These are phyloP conservation scores for Ophonus ardosiacus DNA, from an alignment of 2,888 invertebrate genomes.

Conservation along the genomic window DNA sequence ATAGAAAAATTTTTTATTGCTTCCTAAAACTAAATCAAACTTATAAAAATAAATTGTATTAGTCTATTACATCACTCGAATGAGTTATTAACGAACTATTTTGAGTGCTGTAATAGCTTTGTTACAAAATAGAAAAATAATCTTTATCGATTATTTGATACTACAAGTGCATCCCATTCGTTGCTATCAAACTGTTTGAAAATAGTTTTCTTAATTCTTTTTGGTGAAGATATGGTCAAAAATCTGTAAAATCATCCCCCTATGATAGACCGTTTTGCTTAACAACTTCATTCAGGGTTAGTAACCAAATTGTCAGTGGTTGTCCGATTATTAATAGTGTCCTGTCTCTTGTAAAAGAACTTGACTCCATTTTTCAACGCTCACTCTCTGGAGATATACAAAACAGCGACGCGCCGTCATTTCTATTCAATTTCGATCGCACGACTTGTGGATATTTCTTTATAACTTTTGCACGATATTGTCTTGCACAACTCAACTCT, in stretches of 20 bases:
- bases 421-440: slow-evolving; percentile 60
- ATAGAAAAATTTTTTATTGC: no score
- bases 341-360: slow-evolving; percentile 36
- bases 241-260: not conserved
- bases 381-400: slow-evolving; percentile 54
- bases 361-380: slow-evolving; percentile 46
- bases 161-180: no score
- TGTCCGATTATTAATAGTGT: slow-evolving; percentile 52
- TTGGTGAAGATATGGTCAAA: not conserved
- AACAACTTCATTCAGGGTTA: not conserved
- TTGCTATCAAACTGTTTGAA: no score
- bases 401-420: slow-evolving; percentile 56
- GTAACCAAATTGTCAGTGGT: slow-evolving; percentile 49
- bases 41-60: no score
- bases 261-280: not conserved
- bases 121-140: no score
- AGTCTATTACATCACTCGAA: no score
- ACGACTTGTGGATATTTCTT: not conserved
- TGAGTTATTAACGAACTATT: no score
- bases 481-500: not conserved
- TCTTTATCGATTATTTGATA: no score
- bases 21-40: no score
- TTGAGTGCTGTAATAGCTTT: no score
- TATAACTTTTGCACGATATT: not conserved
- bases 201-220: no score